Base-by-base conservation (phyloP, 2,797 vertebrate species). In the Anguilla megastoma region DNA sequence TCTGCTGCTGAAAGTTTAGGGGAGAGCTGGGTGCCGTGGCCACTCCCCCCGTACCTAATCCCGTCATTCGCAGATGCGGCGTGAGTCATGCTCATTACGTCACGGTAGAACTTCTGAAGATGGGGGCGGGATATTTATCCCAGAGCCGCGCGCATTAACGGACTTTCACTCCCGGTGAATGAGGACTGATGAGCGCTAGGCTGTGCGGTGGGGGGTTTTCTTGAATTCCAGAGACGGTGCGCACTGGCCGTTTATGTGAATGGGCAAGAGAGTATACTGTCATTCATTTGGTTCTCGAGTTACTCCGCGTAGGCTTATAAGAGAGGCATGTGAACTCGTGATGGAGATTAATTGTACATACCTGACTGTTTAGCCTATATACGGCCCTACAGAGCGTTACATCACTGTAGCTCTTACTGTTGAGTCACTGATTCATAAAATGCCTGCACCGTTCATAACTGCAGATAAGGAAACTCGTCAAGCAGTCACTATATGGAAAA, bases 291-390 rank as follows among this genome's bases (percentile, higher is more conserved):
- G 84, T 27, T 85, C 30, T 58, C 9, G 18, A 85, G 33, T 56
- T 88, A 74, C 63, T 76, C 66, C 21, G 14, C 60, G 16, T 48
- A 24, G 74, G 83, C 71, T 82, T 88, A 66, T 71, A 88, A 80
- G 60, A 71, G 41, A 76, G 83, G 66, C 24, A 18, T 83, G 66
- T 87, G 60, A 85, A 83, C 2, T 21, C 86, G 85, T 18, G 18
- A 1, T 7, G 69, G 54, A 58, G 54, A 30, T 33, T 48, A 80
- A 86, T 63, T 87, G 79, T 89, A 87, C 85, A 87, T 87, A 87
- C 10, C 48, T 33, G 85, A 48, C 24, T 1, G n/a, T 8, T 14
- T 56, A 14, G 86, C 24, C 36, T 12, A 18, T 24, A 84, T 33
- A 24, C 0, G 69, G 16, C 79, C 10, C 48, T 36, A 66, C 80